Conservation (phyloP, 2,797 vertebrate species). For the Gallinago nigripennis region DNA sequence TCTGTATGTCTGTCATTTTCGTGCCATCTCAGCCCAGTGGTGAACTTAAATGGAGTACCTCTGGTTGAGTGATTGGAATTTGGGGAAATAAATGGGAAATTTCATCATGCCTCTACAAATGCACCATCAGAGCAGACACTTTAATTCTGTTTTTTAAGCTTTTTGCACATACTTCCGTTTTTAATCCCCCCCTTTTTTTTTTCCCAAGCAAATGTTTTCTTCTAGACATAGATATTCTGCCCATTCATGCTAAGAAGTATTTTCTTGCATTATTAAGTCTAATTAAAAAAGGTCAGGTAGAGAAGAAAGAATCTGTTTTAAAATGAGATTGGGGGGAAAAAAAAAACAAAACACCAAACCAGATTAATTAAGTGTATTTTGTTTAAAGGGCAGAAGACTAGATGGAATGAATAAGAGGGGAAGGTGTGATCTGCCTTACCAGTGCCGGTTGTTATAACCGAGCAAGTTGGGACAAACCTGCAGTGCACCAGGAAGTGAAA, state of each 20-base stretch:
- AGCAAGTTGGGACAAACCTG: constrained; percentile 18
- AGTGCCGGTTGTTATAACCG: neutral
- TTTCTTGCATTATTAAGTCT: neutral
- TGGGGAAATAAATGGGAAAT: neutral
- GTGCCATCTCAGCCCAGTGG: rapidly evolving
- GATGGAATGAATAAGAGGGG: neutral
- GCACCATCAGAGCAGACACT: neutral
- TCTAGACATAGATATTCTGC: neutral
- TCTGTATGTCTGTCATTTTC: neutral
- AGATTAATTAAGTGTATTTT: neutral
- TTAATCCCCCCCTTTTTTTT: neutral
- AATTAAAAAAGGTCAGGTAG: neutral
- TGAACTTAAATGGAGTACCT: neutral
- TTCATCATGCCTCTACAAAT: neutral
- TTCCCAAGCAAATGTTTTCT: neutral
- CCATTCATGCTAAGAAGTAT: neutral
- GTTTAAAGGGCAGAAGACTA: neutral
- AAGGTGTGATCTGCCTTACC: neutral
- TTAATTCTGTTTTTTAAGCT: neutral
- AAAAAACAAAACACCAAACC: neutral
- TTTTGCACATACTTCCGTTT: neutral
- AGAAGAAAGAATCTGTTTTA: neutral
- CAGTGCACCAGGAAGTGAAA: constrained; percentile 41
- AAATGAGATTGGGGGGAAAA: neutral
- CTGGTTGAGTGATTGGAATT: neutral